These are phyloP conservation scores for Choristoneura fumiferana DNA, from an alignment of 1,140 invertebrate genomes.

Conservation along the genomic window DNA sequence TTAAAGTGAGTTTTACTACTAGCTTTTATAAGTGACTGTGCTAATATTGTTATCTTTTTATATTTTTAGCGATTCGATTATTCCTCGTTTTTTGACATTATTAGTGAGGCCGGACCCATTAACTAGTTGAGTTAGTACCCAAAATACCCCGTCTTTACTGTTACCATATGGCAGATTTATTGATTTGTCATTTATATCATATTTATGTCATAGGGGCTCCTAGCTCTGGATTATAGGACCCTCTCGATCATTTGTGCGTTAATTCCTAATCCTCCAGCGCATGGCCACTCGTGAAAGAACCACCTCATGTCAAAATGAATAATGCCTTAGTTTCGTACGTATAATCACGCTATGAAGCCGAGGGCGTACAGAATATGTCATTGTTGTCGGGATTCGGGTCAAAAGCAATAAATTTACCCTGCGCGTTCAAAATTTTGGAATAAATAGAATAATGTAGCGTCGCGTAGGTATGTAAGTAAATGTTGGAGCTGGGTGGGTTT, in stretches of 20 bases:
- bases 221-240: slow-evolving; percentile 12
- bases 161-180: neutral
- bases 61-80: no score
- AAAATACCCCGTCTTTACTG: neutral
- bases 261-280: slow-evolving; percentile 8
- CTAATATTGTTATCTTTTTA: no score
- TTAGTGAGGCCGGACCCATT: neutral
- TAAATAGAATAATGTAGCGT: neutral
- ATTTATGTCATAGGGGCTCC: neutral
- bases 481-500: no score
- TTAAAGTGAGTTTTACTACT: no score
- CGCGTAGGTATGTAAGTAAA: no score
- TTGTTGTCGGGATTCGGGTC: slow-evolving; percentile 11
- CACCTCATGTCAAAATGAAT: neutral
- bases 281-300: slow-evolving; percentile 1
- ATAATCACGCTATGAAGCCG: slow-evolving; percentile 14
- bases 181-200: neutral
- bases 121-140: neutral
- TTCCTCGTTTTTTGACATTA: no score
- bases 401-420: slow-evolving; percentile 14
- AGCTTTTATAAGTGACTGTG: no score
- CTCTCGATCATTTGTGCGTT: slow-evolving; percentile 3
- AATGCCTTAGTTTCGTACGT: neutral
- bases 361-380: slow-evolving; percentile 10
- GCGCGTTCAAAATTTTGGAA: slow-evolving; percentile 7